These are phyloP conservation scores for Parapristionchus giblindavisi DNA, from an alignment of 2,888 invertebrate genomes.

Conservation along the genomic window DNA sequence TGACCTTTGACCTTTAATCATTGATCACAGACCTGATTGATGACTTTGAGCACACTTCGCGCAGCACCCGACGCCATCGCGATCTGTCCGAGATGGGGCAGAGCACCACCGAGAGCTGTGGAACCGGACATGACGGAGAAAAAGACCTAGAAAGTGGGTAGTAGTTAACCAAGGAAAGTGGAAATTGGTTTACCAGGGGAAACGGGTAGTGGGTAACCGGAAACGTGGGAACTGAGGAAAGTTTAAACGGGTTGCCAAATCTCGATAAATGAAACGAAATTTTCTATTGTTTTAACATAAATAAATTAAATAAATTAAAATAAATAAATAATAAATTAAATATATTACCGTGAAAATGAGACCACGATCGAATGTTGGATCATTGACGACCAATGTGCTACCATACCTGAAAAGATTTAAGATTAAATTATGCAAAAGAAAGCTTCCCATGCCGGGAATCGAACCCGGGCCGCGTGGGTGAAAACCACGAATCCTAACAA, in stretches of 20 bases:
- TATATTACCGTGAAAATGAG: constrained; percentile 62
- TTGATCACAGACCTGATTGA: constrained; percentile 70
- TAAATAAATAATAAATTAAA: background rate
- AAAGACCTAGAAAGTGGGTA: constrained; percentile 66
- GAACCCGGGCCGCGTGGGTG: constrained; percentile 67
- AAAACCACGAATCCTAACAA: constrained; percentile 66
- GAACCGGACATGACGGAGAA: constrained; percentile 73
- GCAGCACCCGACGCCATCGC: constrained; percentile 84
- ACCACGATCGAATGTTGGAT: constrained; percentile 65
- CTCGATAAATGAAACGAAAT: too few species aligned
- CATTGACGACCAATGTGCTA: constrained; percentile 57
- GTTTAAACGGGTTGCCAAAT: too few species aligned
- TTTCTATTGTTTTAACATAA: too few species aligned
- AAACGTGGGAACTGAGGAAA: too few species aligned
- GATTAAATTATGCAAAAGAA: background rate
- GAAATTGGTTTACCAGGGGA: too few species aligned
- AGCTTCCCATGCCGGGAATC: constrained; percentile 66
- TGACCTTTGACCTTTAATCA: background rate
- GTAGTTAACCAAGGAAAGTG: too few species aligned
- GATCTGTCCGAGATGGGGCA: constrained; percentile 84
- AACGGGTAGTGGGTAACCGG: too few species aligned
- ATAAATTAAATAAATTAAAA: background rate
- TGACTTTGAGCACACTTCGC: constrained; percentile 73
- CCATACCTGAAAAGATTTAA: constrained; percentile 56
- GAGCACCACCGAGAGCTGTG: constrained; percentile 79